Conservation (phyloP, 2,113 vertebrate species). For the Syrrhaptes paradoxus region DNA sequence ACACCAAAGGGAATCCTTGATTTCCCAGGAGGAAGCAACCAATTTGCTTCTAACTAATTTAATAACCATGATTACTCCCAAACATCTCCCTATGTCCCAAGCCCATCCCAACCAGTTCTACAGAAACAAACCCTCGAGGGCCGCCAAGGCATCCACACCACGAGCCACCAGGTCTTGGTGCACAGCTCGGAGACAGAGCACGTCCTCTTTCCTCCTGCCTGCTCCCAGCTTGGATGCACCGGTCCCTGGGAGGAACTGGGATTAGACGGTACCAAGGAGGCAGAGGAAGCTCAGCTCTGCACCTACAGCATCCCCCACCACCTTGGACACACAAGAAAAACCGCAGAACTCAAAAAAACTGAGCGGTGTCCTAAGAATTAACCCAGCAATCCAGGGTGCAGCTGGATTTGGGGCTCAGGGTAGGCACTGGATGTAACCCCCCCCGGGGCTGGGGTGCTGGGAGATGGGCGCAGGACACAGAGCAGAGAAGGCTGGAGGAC, state of each 20-base stretch:
- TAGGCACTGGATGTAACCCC: neutral
- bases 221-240: neutral
- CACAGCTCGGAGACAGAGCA: neutral
- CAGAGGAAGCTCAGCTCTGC: neutral
- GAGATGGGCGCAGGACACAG: neutral
- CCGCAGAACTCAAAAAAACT: neutral
- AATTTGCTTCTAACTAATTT: neutral
- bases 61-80: neutral
- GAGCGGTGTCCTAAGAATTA: neutral
- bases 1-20: neutral
- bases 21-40: neutral
- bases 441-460: neutral
- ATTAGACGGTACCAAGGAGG: neutral
- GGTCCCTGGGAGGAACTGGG: accelerated
- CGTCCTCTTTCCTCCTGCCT: neutral
- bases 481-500: neutral
- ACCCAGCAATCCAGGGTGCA: neutral
- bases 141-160: neutral
- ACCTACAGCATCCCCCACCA: neutral
- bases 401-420: neutral
- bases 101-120: neutral
- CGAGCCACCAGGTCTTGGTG: neutral
- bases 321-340: neutral
- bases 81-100: neutral
- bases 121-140: neutral